Conservation (phyloP, 2,797 vertebrate species). For the Sebastes miniatus region DNA sequence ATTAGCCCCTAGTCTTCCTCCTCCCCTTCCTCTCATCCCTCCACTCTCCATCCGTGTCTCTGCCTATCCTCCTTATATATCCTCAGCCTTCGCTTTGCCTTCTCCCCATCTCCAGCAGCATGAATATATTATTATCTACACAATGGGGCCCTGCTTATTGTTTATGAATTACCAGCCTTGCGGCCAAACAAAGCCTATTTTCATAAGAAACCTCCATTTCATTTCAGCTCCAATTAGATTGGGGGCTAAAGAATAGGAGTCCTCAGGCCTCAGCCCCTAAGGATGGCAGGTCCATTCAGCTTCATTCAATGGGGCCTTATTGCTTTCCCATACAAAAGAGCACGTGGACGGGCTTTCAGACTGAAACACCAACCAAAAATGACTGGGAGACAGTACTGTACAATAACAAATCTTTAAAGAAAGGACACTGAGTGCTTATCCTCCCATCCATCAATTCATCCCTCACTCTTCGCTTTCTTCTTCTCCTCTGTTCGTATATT, state of each 20-base stretch:
- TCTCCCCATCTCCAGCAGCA: constrained; percentile 91
- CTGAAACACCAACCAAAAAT: constrained; percentile 98
- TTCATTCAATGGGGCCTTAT: constrained; percentile 97
- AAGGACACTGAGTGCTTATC: constrained; percentile 95
- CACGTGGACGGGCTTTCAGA: constrained; percentile 97
- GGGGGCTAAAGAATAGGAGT: constrained; percentile 97
- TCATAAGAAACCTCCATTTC: constrained; percentile 99
- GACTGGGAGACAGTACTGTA: constrained; percentile 95
- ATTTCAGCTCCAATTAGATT: constrained; percentile 99
- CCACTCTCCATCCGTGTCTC: constrained; percentile 75
- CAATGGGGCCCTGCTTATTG: constrained; percentile 97
- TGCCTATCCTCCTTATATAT: constrained; percentile 80
- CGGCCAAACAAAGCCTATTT: constrained; percentile 99
- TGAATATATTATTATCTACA: constrained; percentile 99
- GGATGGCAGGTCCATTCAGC: constrained; percentile 96
- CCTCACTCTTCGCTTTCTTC: constrained; percentile 89
- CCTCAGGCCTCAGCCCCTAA: constrained; percentile 93
- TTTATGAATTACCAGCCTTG: constrained; percentile 99
- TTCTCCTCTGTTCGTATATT: constrained; percentile 78
- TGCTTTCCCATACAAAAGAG: constrained; percentile 97
- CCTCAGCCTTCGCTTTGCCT: constrained; percentile 79
- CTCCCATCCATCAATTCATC: constrained; percentile 86
- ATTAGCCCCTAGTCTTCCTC: constrained; percentile 72
- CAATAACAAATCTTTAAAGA: constrained; percentile 89
- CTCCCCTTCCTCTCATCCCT: constrained; percentile 70